Percentiles rank a stretch among this genome's conserved stretches.
Evolutionary conservation across 2,888 invertebrate genomes (phyloP).

Genomic region (Mythimna vitellina): DNA sequence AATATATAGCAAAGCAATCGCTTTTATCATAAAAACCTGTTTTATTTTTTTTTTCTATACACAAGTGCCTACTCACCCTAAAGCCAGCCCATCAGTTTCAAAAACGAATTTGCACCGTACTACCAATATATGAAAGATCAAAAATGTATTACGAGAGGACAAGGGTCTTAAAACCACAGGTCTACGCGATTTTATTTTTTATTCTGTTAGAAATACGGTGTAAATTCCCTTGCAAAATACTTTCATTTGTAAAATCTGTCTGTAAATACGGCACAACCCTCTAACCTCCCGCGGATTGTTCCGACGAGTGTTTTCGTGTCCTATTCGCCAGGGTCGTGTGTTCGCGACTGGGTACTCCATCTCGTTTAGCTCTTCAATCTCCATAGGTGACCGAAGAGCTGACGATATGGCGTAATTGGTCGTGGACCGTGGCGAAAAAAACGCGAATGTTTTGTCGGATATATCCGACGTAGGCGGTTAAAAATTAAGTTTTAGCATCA

Average conservation of each 20-base stretch:
- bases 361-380: too few relatives aligned
- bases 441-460: too few relatives aligned
- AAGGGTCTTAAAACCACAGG: neutral
- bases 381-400: too few relatives aligned
- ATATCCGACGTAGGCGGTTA: too few relatives aligned
- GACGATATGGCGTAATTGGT: too few relatives aligned
- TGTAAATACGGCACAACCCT: conserved; percentile 1
- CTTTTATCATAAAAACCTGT: neutral
- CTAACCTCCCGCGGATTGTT: too few relatives aligned
- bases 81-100: neutral
- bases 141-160: neutral
- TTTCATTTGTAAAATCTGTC: neutral
- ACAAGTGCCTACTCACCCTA: too few relatives aligned
- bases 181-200: neutral
- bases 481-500: too few relatives aligned
- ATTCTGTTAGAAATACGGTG: neutral
- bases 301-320: too few relatives aligned
- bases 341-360: too few relatives aligned
- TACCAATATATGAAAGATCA: rapidly evolving
- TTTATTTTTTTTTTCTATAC: neutral
- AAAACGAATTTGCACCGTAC: neutral
- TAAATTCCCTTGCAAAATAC: conserved; percentile 6
- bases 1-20: conserved; percentile 5
- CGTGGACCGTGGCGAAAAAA: too few relatives aligned
- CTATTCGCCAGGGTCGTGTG: too few relatives aligned